Evolutionary conservation across 2,888 invertebrate genomes (phyloP), one percentile per base, ranked within the genome.

Genomic region (Coenonympha glycerion): DNA sequence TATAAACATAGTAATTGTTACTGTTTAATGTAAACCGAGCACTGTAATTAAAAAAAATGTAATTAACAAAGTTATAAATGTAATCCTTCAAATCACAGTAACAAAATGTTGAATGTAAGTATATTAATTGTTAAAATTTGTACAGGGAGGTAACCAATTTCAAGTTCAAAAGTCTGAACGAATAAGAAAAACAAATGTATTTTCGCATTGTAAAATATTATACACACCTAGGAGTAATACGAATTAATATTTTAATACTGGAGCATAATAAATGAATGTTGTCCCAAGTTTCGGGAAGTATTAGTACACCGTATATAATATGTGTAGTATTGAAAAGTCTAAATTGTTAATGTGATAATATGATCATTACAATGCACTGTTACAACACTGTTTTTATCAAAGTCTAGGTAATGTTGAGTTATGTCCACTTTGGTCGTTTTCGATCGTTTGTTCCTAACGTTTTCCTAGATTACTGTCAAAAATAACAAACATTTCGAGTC

Each of bases 151-250:
- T 72, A 73, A 76, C 70, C 77, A 77, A 73, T 76, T 80, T 76
- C 75, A 75, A 71, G 87, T 84, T 84, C 85, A 73, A 77, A 86
- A 87, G 87, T 85, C 85, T 86, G 87, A 87, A 85, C 84, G 73
- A 66, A 69, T 76, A 73, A 69, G 69, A 70, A 33, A 33, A 26
- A 6, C 31, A 24, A 70, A 77, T 83, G 85, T 86, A 85, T 86
- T 87, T 86, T 86, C 84, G 73, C 86, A 85, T 83, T 84, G 84
- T 87, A 82, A 77, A 76, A 73, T 77, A 77, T 64, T 82, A 79
- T 80, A 85, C 87, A 86, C 85, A 64, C 68, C 73, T 85, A 86
- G 83, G 15, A 74, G 65, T 73, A 75, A 71, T 80, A 80, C 69
- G 76, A 83, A 83, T 77, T 75, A 77, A 81, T 85, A 85, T 86